Conservation (phyloP, 2,888 invertebrate species). For the Ochropleura plecta region DNA sequence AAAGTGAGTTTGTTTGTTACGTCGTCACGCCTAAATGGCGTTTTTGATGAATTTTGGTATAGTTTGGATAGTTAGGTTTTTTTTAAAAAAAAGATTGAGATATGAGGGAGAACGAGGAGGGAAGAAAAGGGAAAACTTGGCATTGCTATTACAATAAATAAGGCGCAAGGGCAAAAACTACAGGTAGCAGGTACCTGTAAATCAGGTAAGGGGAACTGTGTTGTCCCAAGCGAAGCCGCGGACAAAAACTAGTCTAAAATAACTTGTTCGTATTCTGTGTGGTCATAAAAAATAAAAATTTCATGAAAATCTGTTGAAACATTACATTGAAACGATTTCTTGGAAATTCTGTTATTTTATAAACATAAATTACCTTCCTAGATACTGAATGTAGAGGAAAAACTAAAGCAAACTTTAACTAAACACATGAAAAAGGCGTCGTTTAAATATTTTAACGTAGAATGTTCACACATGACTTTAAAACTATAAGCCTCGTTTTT, state of each 20-base stretch:
- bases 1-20: no score
- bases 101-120: no score
- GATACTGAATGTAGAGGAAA: background rate
- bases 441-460: constrained; percentile 11
- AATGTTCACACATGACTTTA: constrained; percentile 7
- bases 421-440: constrained; percentile 12
- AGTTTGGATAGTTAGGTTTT: no score
- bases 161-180: no score
- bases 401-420: background rate
- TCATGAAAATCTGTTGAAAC: constrained; percentile 3
- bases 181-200: no score
- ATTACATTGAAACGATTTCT: background rate
- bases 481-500: constrained; percentile 12
- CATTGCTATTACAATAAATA: no score
- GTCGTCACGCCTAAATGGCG: no score
- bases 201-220: no score
- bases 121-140: no score
- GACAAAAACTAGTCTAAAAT: background rate
- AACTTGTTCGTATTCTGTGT: constrained; percentile 12
- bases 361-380: background rate
- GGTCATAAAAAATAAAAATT: constrained; percentile 27
- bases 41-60: no score
- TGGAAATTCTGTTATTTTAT: background rate
- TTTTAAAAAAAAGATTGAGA: no score
- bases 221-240: no score